These are phyloP conservation scores for Gerosis bhagava DNA, from an alignment of 2,888 invertebrate genomes.

Conservation along the genomic window DNA sequence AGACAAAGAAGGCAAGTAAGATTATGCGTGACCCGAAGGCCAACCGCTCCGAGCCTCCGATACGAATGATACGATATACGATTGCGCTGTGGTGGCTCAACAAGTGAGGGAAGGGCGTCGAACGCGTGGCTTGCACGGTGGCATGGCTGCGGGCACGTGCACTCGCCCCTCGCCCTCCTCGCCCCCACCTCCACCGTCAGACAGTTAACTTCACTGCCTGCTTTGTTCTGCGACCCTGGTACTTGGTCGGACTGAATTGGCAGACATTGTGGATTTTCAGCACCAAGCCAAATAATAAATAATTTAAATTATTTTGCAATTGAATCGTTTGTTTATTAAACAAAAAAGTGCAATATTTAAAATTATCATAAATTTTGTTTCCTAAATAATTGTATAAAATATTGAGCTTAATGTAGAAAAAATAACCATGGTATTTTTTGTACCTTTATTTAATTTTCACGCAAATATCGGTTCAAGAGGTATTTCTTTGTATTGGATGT, in stretches of 20 bases:
- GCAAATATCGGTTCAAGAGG: no score
- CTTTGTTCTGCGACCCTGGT: constrained; percentile 59
- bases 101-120: constrained; percentile 65
- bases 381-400: no score
- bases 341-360: no score
- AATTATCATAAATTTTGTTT: no score
- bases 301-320: no score
- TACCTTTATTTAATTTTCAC: no score
- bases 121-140: constrained; percentile 73
- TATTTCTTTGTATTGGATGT: no score
- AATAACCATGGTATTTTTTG: no score
- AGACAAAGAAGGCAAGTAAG: constrained; percentile 27
- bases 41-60: no score
- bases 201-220: constrained; percentile 54
- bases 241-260: constrained; percentile 65
- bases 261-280: constrained; percentile 64
- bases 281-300: constrained; percentile 22
- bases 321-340: no score
- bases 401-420: no score
- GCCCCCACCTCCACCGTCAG: constrained; percentile 44
- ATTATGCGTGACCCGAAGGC: constrained; percentile 47
- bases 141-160: constrained; percentile 58
- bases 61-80: constrained; percentile 30
- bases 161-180: constrained; percentile 41
- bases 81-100: constrained; percentile 55